These are phyloP conservation scores for Peromyscus maniculatus DNA, from an alignment of 2,113 vertebrate genomes.

Conservation along the genomic window DNA sequence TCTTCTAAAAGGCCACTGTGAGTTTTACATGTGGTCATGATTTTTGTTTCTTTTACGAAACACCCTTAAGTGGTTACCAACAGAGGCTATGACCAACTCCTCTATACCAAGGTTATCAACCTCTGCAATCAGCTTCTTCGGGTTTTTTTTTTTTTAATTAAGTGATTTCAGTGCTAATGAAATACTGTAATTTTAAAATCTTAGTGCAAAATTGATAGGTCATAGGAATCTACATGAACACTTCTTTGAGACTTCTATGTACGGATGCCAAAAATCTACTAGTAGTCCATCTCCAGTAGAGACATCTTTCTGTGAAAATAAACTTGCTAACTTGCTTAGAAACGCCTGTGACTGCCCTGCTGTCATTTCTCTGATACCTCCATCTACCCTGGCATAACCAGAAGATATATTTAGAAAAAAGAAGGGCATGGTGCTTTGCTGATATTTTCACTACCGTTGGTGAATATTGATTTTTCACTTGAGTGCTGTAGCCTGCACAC, in stretches of 20 bases:
- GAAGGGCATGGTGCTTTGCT: background rate
- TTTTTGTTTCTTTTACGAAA: constrained; percentile 40
- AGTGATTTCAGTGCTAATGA: background rate
- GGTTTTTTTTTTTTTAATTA: constrained; percentile 12
- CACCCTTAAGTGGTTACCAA: background rate
- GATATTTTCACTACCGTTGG: background rate
- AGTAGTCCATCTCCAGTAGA: background rate
- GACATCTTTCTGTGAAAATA: background rate
- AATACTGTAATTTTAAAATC: background rate
- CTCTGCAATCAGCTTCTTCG: background rate
- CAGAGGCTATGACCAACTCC: background rate
- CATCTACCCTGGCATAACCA: background rate
- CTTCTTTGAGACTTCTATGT: background rate
- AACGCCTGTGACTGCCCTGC: background rate
- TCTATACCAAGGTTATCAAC: background rate
- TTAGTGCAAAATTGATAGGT: background rate
- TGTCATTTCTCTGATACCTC: background rate
- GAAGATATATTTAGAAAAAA: background rate
- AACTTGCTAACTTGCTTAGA: background rate
- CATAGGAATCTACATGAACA: background rate
- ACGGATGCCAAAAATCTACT: background rate
- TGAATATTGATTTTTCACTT: background rate
- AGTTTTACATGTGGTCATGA: background rate
- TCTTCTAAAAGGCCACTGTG: background rate
- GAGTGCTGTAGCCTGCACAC: background rate